Percentiles rank a stretch among this genome's conserved stretches.
Conservation (phyloP, 1,140 invertebrate species). For the Drosophila tsacasi region DNA sequence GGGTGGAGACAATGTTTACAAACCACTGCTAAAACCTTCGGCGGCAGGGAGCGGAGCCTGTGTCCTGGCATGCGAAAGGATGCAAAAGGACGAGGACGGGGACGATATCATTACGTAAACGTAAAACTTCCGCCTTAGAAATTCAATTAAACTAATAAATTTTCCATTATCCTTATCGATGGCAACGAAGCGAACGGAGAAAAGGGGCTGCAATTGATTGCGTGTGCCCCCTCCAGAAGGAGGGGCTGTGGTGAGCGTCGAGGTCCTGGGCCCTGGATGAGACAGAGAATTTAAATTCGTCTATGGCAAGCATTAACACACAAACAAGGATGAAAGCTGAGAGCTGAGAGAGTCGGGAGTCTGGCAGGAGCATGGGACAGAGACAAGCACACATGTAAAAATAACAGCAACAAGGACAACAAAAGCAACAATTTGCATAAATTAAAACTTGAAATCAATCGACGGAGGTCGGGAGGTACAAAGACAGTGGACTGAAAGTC, state of each 20-base stretch:
- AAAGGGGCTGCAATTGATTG: slow-evolving; percentile 44
- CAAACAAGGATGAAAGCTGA: slow-evolving; percentile 5
- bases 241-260: slow-evolving; percentile 6
- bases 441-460: slow-evolving; percentile 81
- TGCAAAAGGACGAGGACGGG: slow-evolving; percentile 27
- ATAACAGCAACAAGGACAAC: slow-evolving; percentile 63
- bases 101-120: slow-evolving; percentile 81
- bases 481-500: slow-evolving; percentile 34
- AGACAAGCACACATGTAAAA: slow-evolving; percentile 59
- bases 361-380: not conserved
- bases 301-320: slow-evolving; percentile 73
- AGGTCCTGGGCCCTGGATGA: slow-evolving; percentile 18
- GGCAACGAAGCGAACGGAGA: slow-evolving; percentile 57
- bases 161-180: slow-evolving; percentile 85
- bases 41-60: slow-evolving; percentile 45
- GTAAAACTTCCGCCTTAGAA: slow-evolving; percentile 83
- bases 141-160: slow-evolving; percentile 85
- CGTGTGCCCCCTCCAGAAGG: slow-evolving; percentile 8
- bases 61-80: slow-evolving; percentile 51
- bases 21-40: slow-evolving; percentile 59
- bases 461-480: slow-evolving; percentile 24
- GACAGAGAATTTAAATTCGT: slow-evolving; percentile 69
- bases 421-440: slow-evolving; percentile 84
- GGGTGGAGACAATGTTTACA: slow-evolving; percentile 58
- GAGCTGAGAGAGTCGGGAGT: not conserved